Evolutionary conservation across 2,888 invertebrate genomes (phyloP), one percentile per base, ranked within the genome.

Genomic region (Caradrina clavipalpis): DNA sequence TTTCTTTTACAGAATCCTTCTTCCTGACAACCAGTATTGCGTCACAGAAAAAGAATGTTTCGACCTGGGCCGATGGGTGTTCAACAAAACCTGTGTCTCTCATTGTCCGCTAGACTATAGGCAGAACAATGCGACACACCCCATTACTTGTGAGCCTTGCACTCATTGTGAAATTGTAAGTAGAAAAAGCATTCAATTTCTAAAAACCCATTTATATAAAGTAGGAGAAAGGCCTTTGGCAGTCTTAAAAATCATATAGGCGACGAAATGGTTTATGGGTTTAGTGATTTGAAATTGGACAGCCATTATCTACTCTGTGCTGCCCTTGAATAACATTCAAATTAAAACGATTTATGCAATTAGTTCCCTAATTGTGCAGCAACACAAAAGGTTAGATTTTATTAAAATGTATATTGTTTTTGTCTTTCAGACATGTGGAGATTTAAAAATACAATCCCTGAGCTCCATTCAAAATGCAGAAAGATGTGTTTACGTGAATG

Each of bases 401-500:
- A 15, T 15, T 42, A 42, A 42, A 7, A 2, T 15, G 15, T 5
- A 39, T 0, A n/a, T 22, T 26, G 17, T 21, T 51, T 17, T 50
- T 61, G 0, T 13, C 13, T 77, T 78, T 1, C 96, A 97, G 94
- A 96, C 93, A 4, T 98, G 98, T 83, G 83, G 87, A 1, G 96
- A 96, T 3, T 91, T 94, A n/a, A 87, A 91, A 6, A 96, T 99
- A 11, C 96, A 97, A 69, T 97, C 97, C 72, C 93, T 98, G 56
- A 96, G 96, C 8, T 96, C 97, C 50, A 97, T 98, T 0, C 97
- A 98, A 87, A 92, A 92, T 3, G 95, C 98, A 22, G 96, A 96
- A 58, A 98, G 97, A 15, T 99, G 99, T 88, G 98, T 98, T 2
- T 96, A 97, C 69, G 97, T 99, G 26, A 97, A 97, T 49, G 98